Evolutionary conservation across 2,888 invertebrate species (phyloP).

Genomic region (Flabesymbios commensalis): DNA sequence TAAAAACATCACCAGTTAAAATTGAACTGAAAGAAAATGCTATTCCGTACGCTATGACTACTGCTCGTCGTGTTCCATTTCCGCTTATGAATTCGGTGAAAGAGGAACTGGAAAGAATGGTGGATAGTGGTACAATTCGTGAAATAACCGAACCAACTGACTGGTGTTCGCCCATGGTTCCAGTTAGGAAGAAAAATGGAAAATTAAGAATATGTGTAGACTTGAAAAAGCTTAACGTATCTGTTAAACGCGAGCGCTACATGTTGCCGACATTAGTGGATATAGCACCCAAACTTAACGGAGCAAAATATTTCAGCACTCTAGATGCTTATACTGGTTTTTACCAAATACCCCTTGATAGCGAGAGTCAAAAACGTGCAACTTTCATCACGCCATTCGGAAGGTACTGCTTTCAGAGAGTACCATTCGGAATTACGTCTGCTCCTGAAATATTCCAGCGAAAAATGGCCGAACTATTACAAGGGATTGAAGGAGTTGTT

Average conservation of each 20-base stretch:
- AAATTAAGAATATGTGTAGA: constrained; percentile 1
- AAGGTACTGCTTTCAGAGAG: not conserved
- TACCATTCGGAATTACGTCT: constrained; percentile 5
- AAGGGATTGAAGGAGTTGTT: not conserved
- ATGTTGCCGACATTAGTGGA: not conserved
- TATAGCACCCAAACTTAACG: not conserved
- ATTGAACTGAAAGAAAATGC: not conserved
- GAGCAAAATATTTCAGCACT: not conserved
- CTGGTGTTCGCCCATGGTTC: constrained; percentile 1
- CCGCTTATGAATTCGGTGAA: not conserved
- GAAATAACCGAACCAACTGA: not conserved
- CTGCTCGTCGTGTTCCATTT: not conserved
- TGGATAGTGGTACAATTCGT: not conserved
- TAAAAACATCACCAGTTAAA: no score
- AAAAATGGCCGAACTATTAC: not conserved
- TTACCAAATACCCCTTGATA: not conserved
- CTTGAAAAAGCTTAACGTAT: not conserved
- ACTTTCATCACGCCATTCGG: constrained; percentile 8
- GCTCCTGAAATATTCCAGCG: constrained; percentile 12
- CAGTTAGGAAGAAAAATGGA: not conserved
- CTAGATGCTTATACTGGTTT: not conserved
- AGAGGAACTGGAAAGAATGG: not conserved
- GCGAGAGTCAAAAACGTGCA: not conserved
- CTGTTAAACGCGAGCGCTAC: constrained; percentile 2
- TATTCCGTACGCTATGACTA: not conserved